Evolutionary conservation across 2,113 vertebrate species (phyloP).

Genomic region (Turdus rufiventris): DNA sequence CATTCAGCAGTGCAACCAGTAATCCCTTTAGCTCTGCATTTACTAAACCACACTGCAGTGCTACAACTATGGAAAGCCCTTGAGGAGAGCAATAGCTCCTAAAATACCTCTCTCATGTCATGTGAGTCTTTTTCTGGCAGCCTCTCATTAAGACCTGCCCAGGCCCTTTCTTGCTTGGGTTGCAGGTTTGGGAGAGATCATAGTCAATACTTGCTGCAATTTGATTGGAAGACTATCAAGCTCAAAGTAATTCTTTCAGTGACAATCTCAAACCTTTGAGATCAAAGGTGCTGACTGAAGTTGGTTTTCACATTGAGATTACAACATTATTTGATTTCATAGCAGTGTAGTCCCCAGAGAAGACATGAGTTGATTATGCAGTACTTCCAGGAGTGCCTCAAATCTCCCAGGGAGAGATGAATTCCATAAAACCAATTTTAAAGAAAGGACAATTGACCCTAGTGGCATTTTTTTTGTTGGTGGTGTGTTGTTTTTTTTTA

Average conservation of each 20-base stretch:
- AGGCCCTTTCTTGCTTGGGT: neutral
- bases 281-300: constrained; percentile 50
- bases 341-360: constrained; percentile 11
- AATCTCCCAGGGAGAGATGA: neutral
- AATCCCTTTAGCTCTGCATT: neutral
- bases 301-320: constrained; percentile 25
- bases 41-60: neutral
- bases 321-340: constrained; percentile 49
- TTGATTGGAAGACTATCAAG: neutral
- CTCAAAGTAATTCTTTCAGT: constrained; percentile 9
- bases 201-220: neutral
- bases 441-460: constrained; percentile 24
- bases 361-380: constrained; percentile 18
- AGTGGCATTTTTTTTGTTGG: neutral
- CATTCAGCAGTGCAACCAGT: neutral
- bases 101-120: neutral
- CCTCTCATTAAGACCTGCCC: neutral
- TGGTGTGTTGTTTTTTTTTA: neutral
- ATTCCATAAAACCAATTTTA: constrained; percentile 35
- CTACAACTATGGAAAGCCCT: neutral
- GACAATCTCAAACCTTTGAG: neutral
- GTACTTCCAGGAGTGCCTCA: constrained; percentile 28
- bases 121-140: neutral
- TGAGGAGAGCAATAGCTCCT: neutral
- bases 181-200: neutral